Evolutionary conservation across 2,888 invertebrate species (phyloP).

Genomic region (Nemurella pictetii): DNA sequence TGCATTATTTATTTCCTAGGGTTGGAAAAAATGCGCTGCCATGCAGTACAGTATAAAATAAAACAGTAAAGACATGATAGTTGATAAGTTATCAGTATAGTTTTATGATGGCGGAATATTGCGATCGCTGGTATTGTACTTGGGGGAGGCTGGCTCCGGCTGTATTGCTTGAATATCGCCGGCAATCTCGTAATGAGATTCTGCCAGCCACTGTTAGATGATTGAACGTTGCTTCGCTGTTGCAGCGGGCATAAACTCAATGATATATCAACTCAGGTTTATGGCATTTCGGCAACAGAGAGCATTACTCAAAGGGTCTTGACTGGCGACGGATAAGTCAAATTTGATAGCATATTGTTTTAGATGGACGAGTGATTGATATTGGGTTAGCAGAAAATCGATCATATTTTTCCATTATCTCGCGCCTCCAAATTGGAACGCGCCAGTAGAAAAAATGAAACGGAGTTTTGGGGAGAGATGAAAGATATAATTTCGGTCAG

Average conservation of each 20-base stretch:
- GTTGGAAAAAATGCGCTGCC: no score
- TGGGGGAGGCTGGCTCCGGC: not conserved
- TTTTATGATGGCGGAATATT: no score
- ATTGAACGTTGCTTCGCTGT: not conserved
- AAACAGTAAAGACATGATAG: no score
- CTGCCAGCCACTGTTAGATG: not conserved
- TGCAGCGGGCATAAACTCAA: not conserved
- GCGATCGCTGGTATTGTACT: no score
- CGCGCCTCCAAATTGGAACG: not conserved
- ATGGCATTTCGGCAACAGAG: not conserved
- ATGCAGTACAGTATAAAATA: no score
- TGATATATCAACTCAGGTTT: not conserved
- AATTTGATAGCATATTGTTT: conserved; percentile 12
- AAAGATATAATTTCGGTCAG: not conserved
- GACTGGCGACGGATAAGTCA: conserved; percentile 20
- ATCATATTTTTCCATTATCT: not conserved
- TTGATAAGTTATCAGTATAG: no score
- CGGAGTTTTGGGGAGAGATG: no score
- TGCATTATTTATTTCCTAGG: no score
- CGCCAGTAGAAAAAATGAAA: not conserved
- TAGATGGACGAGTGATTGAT: not conserved
- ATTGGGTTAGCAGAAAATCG: not conserved
- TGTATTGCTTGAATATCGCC: not conserved
- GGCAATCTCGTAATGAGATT: not conserved
- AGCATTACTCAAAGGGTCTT: not conserved